These are phyloP conservation scores for Chaetoderma sp. DNA, from an alignment of 2,888 invertebrate species.

Conservation along the genomic window DNA sequence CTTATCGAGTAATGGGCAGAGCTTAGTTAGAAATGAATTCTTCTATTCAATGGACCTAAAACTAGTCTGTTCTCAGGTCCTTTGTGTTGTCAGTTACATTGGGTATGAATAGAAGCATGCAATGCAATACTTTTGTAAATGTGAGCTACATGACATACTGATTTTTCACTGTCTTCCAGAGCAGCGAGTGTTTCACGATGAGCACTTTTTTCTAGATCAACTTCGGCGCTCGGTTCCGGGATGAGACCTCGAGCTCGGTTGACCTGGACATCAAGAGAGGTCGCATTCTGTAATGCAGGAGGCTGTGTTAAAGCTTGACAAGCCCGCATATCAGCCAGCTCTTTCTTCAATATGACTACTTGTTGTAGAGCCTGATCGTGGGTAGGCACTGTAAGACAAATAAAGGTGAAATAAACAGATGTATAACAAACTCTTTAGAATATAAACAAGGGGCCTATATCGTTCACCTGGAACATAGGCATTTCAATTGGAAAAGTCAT, in stretches of 20 bases:
- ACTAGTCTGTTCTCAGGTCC: no score
- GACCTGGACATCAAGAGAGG: slow-evolving; percentile 52
- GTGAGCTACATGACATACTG: slow-evolving; percentile 56
- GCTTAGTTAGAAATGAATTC: no score
- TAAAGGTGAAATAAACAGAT: no score
- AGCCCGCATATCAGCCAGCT: slow-evolving; percentile 66
- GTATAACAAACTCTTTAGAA: not conserved
- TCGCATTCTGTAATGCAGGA: not conserved
- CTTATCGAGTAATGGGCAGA: no score
- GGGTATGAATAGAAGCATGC: no score
- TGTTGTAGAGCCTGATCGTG: slow-evolving; percentile 68
- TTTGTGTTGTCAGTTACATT: no score
- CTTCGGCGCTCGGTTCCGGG: slow-evolving; percentile 49
- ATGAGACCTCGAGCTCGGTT: slow-evolving; percentile 55
- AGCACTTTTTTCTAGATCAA: slow-evolving; percentile 64
- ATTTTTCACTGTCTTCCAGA: slow-evolving; percentile 64
- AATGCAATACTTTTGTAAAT: no score
- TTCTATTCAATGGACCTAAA: no score
- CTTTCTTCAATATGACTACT: slow-evolving; percentile 67
- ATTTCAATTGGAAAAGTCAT: no score
- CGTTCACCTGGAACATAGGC: no score
- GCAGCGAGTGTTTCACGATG: slow-evolving; percentile 66
- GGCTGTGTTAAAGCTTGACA: slow-evolving; percentile 46
- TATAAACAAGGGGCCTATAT: no score
- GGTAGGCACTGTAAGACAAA: slow-evolving; percentile 54